A percentile compares a stretch with the other conserved stretches of the same genome.
These are phyloP conservation scores for Drosophila subobscura DNA, from an alignment of 1,140 invertebrate species.

Conservation along the genomic window DNA sequence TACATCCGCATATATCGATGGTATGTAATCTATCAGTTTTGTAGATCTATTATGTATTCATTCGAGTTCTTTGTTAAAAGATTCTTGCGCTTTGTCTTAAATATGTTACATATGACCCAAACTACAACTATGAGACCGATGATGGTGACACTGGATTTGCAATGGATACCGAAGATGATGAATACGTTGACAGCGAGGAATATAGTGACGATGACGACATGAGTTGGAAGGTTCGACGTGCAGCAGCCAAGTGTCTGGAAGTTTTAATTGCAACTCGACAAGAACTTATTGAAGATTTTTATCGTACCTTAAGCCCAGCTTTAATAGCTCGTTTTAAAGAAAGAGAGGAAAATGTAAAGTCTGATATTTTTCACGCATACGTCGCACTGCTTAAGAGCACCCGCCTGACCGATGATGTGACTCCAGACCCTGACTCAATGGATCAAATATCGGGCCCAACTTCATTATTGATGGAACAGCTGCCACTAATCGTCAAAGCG, in stretches of 20 bases:
- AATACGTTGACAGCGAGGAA: constrained; percentile 93
- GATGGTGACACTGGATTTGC: constrained; percentile 87
- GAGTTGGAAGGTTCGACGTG: constrained; percentile 98
- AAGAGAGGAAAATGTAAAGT: constrained; percentile 99
- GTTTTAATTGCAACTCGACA: constrained; percentile 96
- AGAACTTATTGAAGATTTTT: constrained; percentile 95
- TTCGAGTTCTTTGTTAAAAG: constrained; percentile 83
- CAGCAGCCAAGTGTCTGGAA: constrained; percentile 98
- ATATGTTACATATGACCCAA: constrained; percentile 98
- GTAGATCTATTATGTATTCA: constrained; percentile 5
- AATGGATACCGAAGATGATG: constrained; percentile 87
- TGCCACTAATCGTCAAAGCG: constrained; percentile 90
- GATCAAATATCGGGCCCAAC: constrained; percentile 88
- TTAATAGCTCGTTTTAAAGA: constrained; percentile 98
- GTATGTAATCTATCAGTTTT: constrained; percentile 84
- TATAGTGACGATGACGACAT: constrained; percentile 99
- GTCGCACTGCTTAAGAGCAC: constrained; percentile 96
- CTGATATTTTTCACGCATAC: constrained; percentile 98
- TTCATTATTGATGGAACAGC: constrained; percentile 88
- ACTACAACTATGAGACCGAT: constrained; percentile 96
- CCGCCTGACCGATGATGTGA: constrained; percentile 87
- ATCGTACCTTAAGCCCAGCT: constrained; percentile 93
- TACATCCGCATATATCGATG: constrained; percentile 93
- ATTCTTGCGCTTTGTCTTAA: constrained; percentile 95
- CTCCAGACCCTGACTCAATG: constrained; percentile 90